phyloP scores from a whole-genome alignment of 1,140 invertebrate genomes.

The Bradynema listronoti region DNA sequence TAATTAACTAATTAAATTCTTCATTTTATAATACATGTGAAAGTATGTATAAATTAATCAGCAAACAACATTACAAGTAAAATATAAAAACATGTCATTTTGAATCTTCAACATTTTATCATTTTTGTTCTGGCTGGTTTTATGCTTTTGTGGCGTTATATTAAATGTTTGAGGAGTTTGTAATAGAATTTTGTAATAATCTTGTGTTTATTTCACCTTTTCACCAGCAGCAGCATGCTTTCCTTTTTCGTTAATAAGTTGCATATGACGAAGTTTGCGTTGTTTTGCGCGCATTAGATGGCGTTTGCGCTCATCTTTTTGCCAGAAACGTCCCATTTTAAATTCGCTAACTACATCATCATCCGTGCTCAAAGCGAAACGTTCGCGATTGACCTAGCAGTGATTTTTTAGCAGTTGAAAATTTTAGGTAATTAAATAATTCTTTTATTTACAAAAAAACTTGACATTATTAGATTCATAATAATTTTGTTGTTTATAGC shows the following conservation, averaged over 20 bases:
- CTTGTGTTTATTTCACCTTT: constrained; percentile 10
- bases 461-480: no score
- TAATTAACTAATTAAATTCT: neutral
- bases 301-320: constrained; percentile 70
- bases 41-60: neutral
- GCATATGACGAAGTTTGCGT: constrained; percentile 64
- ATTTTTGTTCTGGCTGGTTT: neutral
- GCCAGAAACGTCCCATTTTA: constrained; percentile 75
- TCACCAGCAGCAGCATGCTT: constrained; percentile 55
- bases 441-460: no score
- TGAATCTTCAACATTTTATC: neutral
- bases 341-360: constrained; percentile 75
- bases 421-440: no score
- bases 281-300: constrained; percentile 69
- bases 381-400: constrained; percentile 68
- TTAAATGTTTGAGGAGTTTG: neutral
- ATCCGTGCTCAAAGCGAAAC: constrained; percentile 71
- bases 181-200: neutral
- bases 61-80: neutral
- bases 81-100: neutral
- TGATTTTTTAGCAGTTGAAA: no score
- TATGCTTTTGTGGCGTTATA: neutral
- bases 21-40: neutral
- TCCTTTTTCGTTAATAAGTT: constrained; percentile 45
- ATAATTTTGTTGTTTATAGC: no score